Percentiles rank a stretch among this genome's conserved stretches.
Evolutionary conservation across 2,888 invertebrate species (phyloP).

Genomic region (Galerucella pusilla): DNA sequence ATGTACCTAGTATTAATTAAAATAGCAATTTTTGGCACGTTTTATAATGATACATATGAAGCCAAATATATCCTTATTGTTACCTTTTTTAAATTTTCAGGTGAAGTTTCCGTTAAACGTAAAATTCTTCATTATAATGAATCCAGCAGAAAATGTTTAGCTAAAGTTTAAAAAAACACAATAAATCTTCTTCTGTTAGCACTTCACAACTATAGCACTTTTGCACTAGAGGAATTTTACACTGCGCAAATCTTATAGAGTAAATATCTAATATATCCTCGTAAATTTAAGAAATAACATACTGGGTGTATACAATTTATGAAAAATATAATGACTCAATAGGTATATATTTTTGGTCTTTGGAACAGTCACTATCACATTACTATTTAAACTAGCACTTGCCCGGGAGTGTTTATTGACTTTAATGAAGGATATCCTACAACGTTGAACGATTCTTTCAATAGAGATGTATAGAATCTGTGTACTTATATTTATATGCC

Average conservation of each 20-base stretch:
- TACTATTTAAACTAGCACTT: slow-evolving; percentile 40
- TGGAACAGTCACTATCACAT: slow-evolving; percentile 40
- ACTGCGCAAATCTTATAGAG: neutral
- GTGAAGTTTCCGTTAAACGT: neutral
- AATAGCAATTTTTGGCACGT: neutral
- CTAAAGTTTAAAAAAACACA: neutral
- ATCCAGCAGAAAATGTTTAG: neutral
- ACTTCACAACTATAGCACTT: slow-evolving; percentile 6
- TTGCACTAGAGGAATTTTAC: neutral
- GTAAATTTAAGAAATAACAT: slow-evolving; percentile 35
- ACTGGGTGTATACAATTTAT: slow-evolving; percentile 37
- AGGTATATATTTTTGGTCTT: slow-evolving; percentile 35
- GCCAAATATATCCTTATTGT: neutral
- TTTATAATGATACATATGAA: neutral
- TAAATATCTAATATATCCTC: slow-evolving; percentile 6
- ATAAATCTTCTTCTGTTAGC: neutral
- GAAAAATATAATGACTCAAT: slow-evolving; percentile 34
- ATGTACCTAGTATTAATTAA: too few relatives aligned
- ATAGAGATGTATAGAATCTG: slow-evolving; percentile 43
- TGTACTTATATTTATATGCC: slow-evolving; percentile 42
- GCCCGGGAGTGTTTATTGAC: slow-evolving; percentile 44
- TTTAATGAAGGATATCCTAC: slow-evolving; percentile 47
- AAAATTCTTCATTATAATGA: neutral
- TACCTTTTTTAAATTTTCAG: neutral
- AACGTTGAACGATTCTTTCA: slow-evolving; percentile 45